Evolutionary conservation across 2,113 vertebrate species (phyloP).

Genomic region (Stigmatopora nigra): DNA sequence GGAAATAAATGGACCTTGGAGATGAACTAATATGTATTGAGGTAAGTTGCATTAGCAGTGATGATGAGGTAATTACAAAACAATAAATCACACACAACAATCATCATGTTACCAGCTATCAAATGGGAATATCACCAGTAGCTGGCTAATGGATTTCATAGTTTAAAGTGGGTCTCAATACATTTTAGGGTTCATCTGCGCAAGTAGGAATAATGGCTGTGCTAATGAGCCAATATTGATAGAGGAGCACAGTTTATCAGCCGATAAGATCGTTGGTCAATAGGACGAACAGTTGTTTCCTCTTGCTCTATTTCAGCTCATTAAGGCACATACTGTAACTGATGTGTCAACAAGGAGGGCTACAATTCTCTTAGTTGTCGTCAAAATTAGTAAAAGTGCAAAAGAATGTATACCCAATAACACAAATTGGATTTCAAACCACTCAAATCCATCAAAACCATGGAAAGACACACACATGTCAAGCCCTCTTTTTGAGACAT

Average conservation of each 20-base stretch:
- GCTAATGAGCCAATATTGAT: constrained; percentile 33
- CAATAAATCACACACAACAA: constrained; percentile 42
- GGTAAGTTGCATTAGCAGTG: constrained; percentile 46
- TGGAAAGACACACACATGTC: constrained; percentile 5
- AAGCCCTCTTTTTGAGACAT: constrained; percentile 48
- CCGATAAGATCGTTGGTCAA: constrained; percentile 29
- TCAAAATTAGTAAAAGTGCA: background rate
- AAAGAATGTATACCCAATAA: constrained; percentile 29
- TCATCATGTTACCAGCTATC: constrained; percentile 24
- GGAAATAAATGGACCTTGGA: constrained; percentile 52
- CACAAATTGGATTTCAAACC: constrained; percentile 36
- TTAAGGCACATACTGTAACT: constrained; percentile 21
- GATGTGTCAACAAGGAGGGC: constrained; percentile 14
- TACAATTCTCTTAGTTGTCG: constrained; percentile 13
- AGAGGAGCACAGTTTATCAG: constrained; percentile 16
- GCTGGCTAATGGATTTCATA: background rate
- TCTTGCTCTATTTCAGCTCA: constrained; percentile 27
- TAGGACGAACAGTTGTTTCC: constrained; percentile 6
- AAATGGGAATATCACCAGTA: constrained; percentile 32
- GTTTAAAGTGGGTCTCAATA: constrained; percentile 8
- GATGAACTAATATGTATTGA: constrained; percentile 54
- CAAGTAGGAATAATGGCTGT: constrained; percentile 14
- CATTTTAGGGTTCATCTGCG: constrained; percentile 4
- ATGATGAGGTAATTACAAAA: constrained; percentile 60
- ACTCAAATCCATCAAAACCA: constrained; percentile 3